phyloP scores from a whole-genome alignment of 2,113 vertebrate species.

The Eretmochelys imbricata region DNA sequence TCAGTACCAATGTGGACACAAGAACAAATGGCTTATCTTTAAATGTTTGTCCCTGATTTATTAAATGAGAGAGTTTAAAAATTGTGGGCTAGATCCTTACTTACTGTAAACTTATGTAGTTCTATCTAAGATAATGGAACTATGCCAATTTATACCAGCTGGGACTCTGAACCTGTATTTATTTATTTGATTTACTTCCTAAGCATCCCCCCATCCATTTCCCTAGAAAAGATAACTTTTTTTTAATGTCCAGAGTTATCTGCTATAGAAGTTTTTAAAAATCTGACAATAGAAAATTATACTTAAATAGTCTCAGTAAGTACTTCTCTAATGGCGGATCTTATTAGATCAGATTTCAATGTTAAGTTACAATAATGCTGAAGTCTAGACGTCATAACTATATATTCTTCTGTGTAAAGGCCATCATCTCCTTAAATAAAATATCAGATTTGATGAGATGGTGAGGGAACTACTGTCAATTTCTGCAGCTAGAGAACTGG shows the following conservation, averaged over 20 bases:
- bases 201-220: not conserved
- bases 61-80: not conserved
- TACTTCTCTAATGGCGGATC: not conserved
- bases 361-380: not conserved
- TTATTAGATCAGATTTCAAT: not conserved
- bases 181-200: not conserved
- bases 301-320: not conserved
- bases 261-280: not conserved
- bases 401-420: not conserved
- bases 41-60: not conserved
- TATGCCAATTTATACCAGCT: not conserved
- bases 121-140: not conserved
- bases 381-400: not conserved
- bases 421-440: not conserved
- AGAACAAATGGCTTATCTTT: not conserved
- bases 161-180: not conserved
- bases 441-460: not conserved
- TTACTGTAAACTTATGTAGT: not conserved
- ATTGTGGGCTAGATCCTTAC: not conserved
- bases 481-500: not conserved
- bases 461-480: not conserved
- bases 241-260: not conserved
- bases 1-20: no score
- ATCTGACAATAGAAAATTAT: not conserved
- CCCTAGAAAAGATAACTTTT: not conserved